phyloP scores from a whole-genome alignment of 2,113 vertebrate species.

The Gymnogyps californianus region DNA sequence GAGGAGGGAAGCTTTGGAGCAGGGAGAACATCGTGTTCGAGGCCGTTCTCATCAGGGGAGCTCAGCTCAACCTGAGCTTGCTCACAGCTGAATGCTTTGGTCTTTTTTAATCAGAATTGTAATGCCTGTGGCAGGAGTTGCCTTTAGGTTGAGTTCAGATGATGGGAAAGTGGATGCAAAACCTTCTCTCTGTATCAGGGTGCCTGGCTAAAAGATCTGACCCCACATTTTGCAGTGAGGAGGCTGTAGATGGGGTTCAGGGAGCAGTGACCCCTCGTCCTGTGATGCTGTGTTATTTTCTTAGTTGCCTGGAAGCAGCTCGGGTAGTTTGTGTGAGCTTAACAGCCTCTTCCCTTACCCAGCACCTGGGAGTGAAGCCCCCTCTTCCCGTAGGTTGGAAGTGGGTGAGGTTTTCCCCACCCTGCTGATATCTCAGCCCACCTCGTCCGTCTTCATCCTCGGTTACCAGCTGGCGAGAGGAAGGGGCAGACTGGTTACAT shows the following conservation, averaged over 20 bases:
- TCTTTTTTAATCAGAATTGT: neutral
- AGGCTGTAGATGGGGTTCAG: neutral
- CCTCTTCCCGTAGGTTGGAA: accelerated
- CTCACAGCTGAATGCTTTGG: accelerated
- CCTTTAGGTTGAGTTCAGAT: neutral
- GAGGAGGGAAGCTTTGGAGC: neutral
- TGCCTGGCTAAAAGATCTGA: neutral
- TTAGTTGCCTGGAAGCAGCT: neutral
- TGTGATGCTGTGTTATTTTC: neutral
- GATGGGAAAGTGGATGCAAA: neutral
- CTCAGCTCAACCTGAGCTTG: neutral
- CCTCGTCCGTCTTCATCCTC: accelerated
- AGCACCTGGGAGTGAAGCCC: too few relatives aligned
- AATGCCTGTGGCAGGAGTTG: neutral
- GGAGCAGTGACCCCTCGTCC: neutral
- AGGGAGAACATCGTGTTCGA: neutral
- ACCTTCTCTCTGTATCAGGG: neutral
- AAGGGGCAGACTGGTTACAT: neutral
- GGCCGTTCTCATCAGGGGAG: neutral
- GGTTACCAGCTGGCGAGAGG: neutral
- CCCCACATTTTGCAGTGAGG: neutral
- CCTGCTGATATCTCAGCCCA: neutral
- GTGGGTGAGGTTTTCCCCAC: too few relatives aligned
- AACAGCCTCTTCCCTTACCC: too few relatives aligned
- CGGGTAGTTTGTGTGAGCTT: too few relatives aligned